These are phyloP conservation scores for Fissipunctia ypsillon DNA, from an alignment of 2,888 invertebrate species.

Conservation along the genomic window DNA sequence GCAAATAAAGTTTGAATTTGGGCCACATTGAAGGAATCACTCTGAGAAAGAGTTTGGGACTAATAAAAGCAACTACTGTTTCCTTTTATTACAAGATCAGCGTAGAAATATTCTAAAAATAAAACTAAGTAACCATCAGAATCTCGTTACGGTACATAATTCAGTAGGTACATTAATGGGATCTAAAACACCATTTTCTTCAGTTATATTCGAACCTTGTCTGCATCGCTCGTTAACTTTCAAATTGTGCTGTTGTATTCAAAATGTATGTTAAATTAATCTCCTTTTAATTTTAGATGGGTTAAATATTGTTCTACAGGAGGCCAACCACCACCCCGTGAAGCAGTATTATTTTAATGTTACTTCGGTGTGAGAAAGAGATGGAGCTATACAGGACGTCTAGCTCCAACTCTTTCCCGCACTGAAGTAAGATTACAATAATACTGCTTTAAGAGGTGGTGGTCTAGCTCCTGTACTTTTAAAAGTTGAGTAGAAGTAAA, in stretches of 20 bases:
- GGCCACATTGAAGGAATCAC: not conserved
- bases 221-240: conserved; percentile 22
- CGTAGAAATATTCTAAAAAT: conserved; percentile 12
- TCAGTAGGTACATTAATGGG: conserved; percentile 38
- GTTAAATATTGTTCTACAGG: not conserved
- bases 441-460: too few relatives aligned
- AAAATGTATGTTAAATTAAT: conserved; percentile 18
- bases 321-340: too few relatives aligned
- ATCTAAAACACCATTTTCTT: conserved; percentile 45
- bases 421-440: too few relatives aligned
- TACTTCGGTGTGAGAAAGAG: too few relatives aligned
- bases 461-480: too few relatives aligned
- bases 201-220: conserved; percentile 6
- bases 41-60: too few relatives aligned
- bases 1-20: too few relatives aligned
- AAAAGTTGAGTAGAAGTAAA: too few relatives aligned
- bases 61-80: not conserved
- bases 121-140: conserved; percentile 33
- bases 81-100: conserved; percentile 11
- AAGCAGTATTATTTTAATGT: too few relatives aligned
- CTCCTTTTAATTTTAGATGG: too few relatives aligned
- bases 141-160: conserved; percentile 43
- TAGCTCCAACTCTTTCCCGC: too few relatives aligned
- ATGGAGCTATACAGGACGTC: too few relatives aligned
- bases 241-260: conserved; percentile 28